A percentile compares a stretch with the other conserved stretches of the same genome.
phyloP scores from a whole-genome alignment of 2,113 vertebrate genomes.

The Zosterops hypoxanthus region DNA sequence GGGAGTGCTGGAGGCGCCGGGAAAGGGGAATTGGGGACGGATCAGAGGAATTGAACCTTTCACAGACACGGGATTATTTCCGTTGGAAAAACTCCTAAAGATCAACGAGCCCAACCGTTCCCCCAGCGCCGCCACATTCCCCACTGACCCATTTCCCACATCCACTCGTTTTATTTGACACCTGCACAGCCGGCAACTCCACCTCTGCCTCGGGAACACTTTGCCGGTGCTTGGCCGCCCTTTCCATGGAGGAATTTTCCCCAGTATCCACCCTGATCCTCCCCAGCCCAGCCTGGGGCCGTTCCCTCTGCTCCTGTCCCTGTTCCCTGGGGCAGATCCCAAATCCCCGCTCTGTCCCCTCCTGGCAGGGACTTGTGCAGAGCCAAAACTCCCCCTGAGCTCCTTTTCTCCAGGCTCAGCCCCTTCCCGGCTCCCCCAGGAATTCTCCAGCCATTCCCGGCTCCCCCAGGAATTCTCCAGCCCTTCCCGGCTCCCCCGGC shows the following conservation, averaged over 20 bases:
- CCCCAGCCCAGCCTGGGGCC: accelerated
- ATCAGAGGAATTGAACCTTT: neutral
- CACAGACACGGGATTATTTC: neutral
- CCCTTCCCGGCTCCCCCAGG: neutral
- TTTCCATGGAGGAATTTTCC: neutral
- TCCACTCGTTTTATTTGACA: neutral
- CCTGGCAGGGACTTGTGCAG: neutral
- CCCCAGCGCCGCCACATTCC: neutral
- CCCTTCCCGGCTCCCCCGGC: neutral
- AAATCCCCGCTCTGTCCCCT: accelerated
- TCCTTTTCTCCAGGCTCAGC: neutral
- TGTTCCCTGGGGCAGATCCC: neutral
- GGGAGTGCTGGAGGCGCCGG: neutral
- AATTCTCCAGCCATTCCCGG: neutral
- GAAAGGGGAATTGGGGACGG: neutral
- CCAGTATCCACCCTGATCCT: accelerated
- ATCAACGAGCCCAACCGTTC: neutral
- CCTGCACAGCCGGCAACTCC: neutral
- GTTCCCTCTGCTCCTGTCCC: neutral
- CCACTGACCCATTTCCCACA: neutral
- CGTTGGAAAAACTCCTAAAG: neutral
- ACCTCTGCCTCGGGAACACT: neutral
- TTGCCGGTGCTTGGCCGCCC: neutral
- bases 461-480: neutral
- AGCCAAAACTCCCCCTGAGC: accelerated